Evolutionary conservation across 2,113 vertebrate species (phyloP).

Genomic region (Periophthalmodon schlosseri): DNA sequence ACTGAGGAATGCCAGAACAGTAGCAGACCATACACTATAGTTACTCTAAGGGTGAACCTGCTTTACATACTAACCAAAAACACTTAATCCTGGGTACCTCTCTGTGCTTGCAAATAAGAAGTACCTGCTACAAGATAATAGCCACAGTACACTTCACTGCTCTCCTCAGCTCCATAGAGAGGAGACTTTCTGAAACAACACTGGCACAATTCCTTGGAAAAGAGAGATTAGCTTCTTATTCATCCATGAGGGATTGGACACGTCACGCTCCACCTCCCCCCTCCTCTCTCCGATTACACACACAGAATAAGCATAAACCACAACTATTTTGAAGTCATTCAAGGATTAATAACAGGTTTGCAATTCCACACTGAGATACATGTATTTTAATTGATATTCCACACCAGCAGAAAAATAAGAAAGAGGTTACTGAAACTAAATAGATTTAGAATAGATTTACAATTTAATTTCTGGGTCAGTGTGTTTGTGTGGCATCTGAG

Average conservation of each 20-base stretch:
- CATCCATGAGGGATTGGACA: conserved; percentile 66
- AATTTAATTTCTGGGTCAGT: conserved; percentile 37
- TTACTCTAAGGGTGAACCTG: conserved; percentile 14
- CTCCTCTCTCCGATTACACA: conserved; percentile 33
- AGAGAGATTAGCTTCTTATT: conserved; percentile 71
- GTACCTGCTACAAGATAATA: conserved; percentile 28
- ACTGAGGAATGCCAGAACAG: too few relatives aligned
- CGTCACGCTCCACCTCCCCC: conserved; percentile 38
- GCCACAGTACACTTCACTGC: conserved; percentile 40
- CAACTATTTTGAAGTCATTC: conserved; percentile 52
- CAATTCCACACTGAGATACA: background rate
- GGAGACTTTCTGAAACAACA: conserved; percentile 50
- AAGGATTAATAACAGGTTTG: conserved; percentile 46
- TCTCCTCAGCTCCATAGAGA: conserved; percentile 52
- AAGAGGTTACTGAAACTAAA: background rate
- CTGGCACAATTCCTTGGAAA: conserved; percentile 61
- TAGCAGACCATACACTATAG: background rate
- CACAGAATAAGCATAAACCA: conserved; percentile 32
- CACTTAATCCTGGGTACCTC: conserved; percentile 12
- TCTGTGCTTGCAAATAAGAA: conserved; percentile 17
- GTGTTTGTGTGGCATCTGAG: conserved; percentile 25
- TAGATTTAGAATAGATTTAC: conserved; percentile 12
- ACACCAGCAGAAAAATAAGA: background rate
- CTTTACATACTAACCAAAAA: conserved; percentile 31
- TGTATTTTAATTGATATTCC: background rate